Percentiles rank a stretch among this genome's conserved stretches.
These are phyloP conservation scores for Drosophila sp. DNA, from an alignment of 1,140 invertebrate genomes.

Conservation along the genomic window DNA sequence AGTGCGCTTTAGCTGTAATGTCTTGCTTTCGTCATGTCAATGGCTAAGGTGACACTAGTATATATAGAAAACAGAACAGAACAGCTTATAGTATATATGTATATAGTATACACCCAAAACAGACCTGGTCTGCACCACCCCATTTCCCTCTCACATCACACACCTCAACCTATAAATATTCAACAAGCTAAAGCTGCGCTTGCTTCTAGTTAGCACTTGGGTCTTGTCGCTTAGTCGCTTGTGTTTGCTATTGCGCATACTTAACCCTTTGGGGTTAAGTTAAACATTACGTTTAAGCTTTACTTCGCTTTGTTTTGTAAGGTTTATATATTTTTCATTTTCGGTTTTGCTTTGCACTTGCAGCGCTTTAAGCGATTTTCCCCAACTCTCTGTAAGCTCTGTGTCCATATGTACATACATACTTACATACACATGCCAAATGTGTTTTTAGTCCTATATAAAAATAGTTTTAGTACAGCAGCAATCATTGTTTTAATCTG, in stretches of 20 bases:
- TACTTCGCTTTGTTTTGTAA: conserved; percentile 60
- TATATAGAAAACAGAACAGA: background rate
- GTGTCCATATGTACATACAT: background rate
- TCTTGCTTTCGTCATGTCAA: conserved; percentile 52
- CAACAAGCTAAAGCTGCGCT: conserved; percentile 60
- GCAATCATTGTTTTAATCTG: conserved; percentile 40
- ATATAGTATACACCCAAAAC: background rate
- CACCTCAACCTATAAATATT: conserved; percentile 63
- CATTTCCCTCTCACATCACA: background rate
- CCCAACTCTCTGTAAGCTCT: background rate
- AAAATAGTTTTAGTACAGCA: conserved; percentile 3
- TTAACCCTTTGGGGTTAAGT: conserved; percentile 77
- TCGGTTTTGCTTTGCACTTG: conserved; percentile 9
- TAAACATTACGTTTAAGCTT: conserved; percentile 75
- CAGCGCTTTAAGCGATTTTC: background rate
- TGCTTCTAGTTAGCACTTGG: conserved; percentile 39
- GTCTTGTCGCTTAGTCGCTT: conserved; percentile 45
- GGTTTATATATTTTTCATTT: conserved; percentile 45
- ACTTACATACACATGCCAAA: background rate
- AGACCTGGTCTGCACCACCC: background rate
- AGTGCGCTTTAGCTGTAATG: conserved; percentile 40
- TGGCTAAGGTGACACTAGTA: conserved; percentile 61
- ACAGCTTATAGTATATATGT: background rate
- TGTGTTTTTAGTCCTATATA: background rate
- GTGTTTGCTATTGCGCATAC: conserved; percentile 72